phyloP scores from a whole-genome alignment of 2,888 invertebrate species.

The Rhynchonema sp. region DNA sequence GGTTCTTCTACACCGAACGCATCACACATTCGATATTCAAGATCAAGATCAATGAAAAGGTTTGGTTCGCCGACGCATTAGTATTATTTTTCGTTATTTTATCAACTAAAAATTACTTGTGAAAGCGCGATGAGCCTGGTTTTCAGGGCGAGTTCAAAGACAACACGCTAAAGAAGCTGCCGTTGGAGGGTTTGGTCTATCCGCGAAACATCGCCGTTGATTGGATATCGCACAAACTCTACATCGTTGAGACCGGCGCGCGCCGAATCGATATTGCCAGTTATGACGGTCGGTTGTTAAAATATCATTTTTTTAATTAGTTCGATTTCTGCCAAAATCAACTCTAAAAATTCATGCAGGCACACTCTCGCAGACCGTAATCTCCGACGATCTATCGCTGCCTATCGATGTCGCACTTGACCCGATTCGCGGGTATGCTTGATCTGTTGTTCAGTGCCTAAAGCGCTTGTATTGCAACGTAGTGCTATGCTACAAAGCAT shows the following conservation, averaged over 20 bases:
- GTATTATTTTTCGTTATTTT: no score
- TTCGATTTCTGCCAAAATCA: no score
- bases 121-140: background rate
- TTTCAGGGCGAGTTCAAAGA: background rate
- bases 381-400: conserved; percentile 70
- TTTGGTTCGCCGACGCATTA: no score
- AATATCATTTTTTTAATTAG: background rate
- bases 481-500: no score
- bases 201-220: conserved; percentile 55
- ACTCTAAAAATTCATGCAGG: no score
- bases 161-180: conserved; percentile 14
- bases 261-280: conserved; percentile 87
- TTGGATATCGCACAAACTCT: conserved; percentile 81
- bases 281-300: conserved; percentile 36
- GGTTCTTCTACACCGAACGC: conserved; percentile 55
- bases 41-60: conserved; percentile 20
- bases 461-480: no score
- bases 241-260: conserved; percentile 67
- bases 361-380: conserved; percentile 48
- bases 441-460: background rate
- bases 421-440: conserved; percentile 53
- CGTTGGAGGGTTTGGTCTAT: conserved; percentile 22
- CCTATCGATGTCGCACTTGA: conserved; percentile 81
- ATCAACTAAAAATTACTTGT: background rate
- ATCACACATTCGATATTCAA: conserved; percentile 21